Evolutionary conservation across 2,113 vertebrate genomes (phyloP).

Genomic region (Myrmophylax atrothorax): DNA sequence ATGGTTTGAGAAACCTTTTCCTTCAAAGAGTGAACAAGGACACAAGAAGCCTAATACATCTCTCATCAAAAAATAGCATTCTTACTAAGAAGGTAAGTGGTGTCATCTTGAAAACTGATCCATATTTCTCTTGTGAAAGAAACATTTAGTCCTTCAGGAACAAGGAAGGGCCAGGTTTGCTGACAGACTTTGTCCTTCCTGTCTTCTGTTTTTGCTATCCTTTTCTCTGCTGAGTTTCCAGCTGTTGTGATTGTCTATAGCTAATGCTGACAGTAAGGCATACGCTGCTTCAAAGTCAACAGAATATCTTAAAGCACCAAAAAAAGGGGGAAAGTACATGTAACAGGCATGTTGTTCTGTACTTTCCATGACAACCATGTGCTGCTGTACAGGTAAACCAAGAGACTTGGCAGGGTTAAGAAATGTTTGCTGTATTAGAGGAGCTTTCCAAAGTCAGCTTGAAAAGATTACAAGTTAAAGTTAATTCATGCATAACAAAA

Average conservation of each 20-base stretch:
- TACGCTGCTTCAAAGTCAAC: not conserved
- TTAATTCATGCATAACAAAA: not conserved
- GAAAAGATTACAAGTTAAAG: not conserved
- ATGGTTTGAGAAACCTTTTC: not conserved
- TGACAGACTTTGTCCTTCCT: not conserved
- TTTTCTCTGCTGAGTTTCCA: not conserved
- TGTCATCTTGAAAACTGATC: not conserved
- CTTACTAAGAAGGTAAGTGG: not conserved
- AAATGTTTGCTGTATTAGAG: not conserved
- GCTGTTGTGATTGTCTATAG: not conserved
- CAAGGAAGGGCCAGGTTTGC: not conserved
- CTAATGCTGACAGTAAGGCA: not conserved
- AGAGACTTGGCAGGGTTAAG: not conserved
- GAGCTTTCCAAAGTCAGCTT: not conserved
- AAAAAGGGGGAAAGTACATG: not conserved
- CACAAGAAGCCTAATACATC: not conserved
- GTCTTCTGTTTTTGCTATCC: not conserved
- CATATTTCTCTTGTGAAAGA: not conserved
- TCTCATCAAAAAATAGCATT: slow-evolving; percentile 8
- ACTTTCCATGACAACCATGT: not conserved
- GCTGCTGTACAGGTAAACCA: not conserved
- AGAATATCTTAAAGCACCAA: not conserved
- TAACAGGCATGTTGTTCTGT: not conserved
- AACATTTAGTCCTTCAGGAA: not conserved
- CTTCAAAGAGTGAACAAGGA: slow-evolving; percentile 9